Evolutionary conservation across 2,888 invertebrate species (phyloP).

Genomic region (Gasteruption jaculator): DNA sequence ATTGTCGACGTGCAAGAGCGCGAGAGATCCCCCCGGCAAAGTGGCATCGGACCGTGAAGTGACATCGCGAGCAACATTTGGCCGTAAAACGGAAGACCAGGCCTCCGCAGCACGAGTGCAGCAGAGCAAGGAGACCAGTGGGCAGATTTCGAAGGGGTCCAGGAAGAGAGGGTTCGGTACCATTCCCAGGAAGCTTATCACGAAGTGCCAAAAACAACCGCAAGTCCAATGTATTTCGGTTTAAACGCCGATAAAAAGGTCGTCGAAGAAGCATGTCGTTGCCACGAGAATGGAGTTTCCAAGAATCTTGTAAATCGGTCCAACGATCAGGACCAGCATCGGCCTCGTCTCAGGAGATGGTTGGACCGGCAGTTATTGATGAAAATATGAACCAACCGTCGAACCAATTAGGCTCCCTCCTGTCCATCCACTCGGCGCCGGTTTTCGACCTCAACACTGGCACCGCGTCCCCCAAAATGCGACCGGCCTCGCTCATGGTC

Average conservation of each 20-base stretch:
- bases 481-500: conserved; percentile 54
- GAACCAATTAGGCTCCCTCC: conserved; percentile 59
- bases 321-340: conserved; percentile 29
- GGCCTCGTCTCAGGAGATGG: conserved; percentile 43
- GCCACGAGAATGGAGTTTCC: conserved; percentile 60
- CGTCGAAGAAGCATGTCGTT: conserved; percentile 55
- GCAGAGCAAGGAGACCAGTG: no score
- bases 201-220: conserved; percentile 30
- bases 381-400: conserved; percentile 50
- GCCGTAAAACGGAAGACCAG: conserved; percentile 5
- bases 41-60: conserved; percentile 15
- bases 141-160: no score
- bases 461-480: conserved; percentile 33
- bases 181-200: background rate
- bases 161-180: background rate
- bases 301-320: conserved; percentile 53
- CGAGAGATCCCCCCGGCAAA: background rate
- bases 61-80: conserved; percentile 12
- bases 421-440: conserved; percentile 69
- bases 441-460: conserved; percentile 45
- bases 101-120: conserved; percentile 1
- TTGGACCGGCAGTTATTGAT: conserved; percentile 40
- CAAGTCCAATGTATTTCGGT: conserved; percentile 50
- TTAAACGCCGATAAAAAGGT: conserved; percentile 37
- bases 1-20: no score